Percentiles rank a stretch among this genome's conserved stretches.
Evolutionary conservation across 2,797 vertebrate species (phyloP).

Genomic region (Lacerta bilineata): DNA sequence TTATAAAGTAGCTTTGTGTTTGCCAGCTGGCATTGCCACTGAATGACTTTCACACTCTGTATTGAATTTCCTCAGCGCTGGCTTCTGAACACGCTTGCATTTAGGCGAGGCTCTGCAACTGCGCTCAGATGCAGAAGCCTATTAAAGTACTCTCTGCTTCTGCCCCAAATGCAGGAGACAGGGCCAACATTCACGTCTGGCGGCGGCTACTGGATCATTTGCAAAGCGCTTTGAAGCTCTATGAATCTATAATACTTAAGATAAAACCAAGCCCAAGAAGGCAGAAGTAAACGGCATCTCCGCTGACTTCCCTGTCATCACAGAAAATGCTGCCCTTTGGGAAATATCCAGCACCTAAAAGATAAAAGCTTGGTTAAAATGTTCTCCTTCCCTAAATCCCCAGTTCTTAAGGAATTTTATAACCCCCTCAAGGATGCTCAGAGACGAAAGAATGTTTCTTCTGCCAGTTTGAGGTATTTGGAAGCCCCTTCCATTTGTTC

Average conservation of each 20-base stretch:
- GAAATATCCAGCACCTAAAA: slow-evolving; percentile 15
- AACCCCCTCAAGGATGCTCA: not conserved
- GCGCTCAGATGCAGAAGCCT: slow-evolving; percentile 13
- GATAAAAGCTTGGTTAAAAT: not conserved
- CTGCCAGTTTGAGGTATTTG: not conserved
- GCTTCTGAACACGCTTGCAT: slow-evolving; percentile 28
- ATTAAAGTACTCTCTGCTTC: slow-evolving; percentile 26
- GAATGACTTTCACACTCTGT: slow-evolving; percentile 41
- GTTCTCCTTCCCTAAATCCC: not conserved
- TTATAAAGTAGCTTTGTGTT: slow-evolving; percentile 40
- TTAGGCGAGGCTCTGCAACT: slow-evolving; percentile 26
- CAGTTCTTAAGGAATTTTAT: not conserved
- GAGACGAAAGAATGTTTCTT: no score
- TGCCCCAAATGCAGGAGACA: not conserved
- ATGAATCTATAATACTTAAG: slow-evolving; percentile 17
- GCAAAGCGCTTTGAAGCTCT: slow-evolving; percentile 30
- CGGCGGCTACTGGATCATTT: slow-evolving; percentile 11
- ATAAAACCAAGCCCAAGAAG: slow-evolving; percentile 16
- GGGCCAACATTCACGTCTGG: slow-evolving; percentile 25
- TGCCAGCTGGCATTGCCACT: slow-evolving; percentile 43
- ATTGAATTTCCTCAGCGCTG: slow-evolving; percentile 37
- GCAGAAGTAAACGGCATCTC: not conserved
- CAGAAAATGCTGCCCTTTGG: not conserved
- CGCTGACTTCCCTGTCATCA: not conserved
- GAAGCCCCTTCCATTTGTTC: not conserved